phyloP scores from a whole-genome alignment of 1,140 invertebrate genomes.

The Anthonomus grandis region DNA sequence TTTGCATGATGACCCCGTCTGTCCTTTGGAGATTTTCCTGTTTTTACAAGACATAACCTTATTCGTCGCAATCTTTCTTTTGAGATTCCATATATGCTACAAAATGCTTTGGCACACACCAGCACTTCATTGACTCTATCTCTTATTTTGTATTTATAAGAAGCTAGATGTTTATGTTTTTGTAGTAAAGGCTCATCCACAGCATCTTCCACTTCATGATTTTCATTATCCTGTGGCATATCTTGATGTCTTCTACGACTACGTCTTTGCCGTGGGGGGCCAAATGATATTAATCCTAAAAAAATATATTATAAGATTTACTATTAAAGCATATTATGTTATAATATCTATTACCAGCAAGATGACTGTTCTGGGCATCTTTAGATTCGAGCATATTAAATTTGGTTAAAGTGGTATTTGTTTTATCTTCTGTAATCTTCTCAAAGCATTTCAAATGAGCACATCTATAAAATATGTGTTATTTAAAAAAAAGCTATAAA shows the following conservation, averaged over 20 bases:
- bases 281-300: neutral
- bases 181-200: neutral
- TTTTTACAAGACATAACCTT: neutral
- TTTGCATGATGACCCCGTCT: neutral
- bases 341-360: slow-evolving; percentile 1
- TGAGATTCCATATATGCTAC: neutral
- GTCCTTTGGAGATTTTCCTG: neutral
- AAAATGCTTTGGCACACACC: neutral
- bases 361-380: slow-evolving; percentile 1
- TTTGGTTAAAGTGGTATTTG: neutral
- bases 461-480: neutral
- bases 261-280: neutral
- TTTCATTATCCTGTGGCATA: neutral
- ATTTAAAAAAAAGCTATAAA: neutral
- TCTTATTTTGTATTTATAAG: slow-evolving; percentile 3
- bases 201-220: too few relatives aligned
- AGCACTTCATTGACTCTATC: neutral
- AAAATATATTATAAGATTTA: too few relatives aligned
- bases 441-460: neutral
- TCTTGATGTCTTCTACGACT: slow-evolving; percentile 2
- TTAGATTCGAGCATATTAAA: neutral
- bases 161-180: slow-evolving; percentile 1
- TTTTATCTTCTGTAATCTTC: neutral
- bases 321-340: too few relatives aligned
- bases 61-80: neutral